phyloP scores from a whole-genome alignment of 2,888 invertebrate species.

The Patella pellucida region DNA sequence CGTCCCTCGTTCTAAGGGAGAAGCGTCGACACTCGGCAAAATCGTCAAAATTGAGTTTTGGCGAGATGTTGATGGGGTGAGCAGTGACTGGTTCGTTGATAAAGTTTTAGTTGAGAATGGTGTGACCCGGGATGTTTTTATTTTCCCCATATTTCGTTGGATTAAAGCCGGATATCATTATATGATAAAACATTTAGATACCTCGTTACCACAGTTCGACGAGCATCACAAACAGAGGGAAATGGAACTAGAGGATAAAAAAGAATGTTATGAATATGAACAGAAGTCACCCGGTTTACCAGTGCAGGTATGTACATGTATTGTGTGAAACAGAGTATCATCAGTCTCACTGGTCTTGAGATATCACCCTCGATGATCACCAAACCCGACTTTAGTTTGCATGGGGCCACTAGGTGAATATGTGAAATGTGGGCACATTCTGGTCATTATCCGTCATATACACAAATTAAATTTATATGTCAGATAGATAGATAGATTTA shows the following conservation, averaged over 20 bases:
- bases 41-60: constrained; percentile 63
- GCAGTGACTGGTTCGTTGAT: constrained; percentile 71
- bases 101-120: constrained; percentile 60
- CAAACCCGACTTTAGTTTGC: too few relatives aligned
- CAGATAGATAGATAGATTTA: too few relatives aligned
- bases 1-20: constrained; percentile 28
- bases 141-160: constrained; percentile 72
- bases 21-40: constrained; percentile 40
- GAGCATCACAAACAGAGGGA: constrained; percentile 65
- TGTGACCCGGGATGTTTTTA: constrained; percentile 51
- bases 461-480: too few relatives aligned
- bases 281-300: constrained; percentile 49
- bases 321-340: too few relatives aligned
- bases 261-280: constrained; percentile 45
- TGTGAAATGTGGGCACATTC: too few relatives aligned
- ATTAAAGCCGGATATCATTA: constrained; percentile 67
- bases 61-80: constrained; percentile 65
- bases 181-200: constrained; percentile 69
- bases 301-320: constrained; percentile 54
- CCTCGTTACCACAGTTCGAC: constrained; percentile 70
- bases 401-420: too few relatives aligned
- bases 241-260: constrained; percentile 69
- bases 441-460: too few relatives aligned
- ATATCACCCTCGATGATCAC: too few relatives aligned
- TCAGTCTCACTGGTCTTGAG: too few relatives aligned